Percentiles rank a stretch among this genome's conserved stretches.
phyloP scores from a whole-genome alignment of 1,140 invertebrate species.

The Pseudomyrmex cubaensis region DNA sequence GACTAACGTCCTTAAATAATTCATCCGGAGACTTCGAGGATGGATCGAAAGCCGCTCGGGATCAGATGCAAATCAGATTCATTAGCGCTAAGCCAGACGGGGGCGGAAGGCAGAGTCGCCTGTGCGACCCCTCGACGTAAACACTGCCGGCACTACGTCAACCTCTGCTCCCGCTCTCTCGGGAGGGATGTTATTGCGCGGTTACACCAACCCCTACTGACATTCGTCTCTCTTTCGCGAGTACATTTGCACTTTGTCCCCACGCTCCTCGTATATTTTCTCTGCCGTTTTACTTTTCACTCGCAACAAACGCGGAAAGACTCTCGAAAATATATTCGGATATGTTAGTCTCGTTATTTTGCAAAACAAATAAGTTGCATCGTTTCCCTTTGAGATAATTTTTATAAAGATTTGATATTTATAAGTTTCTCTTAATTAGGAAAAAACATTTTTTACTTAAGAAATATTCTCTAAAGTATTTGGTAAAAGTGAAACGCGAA shows the following conservation, averaged over 20 bases:
- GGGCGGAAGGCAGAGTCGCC: conserved; percentile 51
- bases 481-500: too few species aligned
- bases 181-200: conserved; percentile 78
- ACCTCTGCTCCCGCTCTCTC: conserved; percentile 57
- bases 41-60: conserved; percentile 80
- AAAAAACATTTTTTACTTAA: too few species aligned
- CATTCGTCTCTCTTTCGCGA: conserved; percentile 64
- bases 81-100: conserved; percentile 82
- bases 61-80: conserved; percentile 85
- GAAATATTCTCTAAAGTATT: too few species aligned
- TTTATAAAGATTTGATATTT: too few species aligned
- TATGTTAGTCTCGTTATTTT: too few species aligned
- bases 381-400: too few species aligned
- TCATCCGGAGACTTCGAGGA: conserved; percentile 74
- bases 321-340: neutral
- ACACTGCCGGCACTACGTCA: conserved; percentile 74
- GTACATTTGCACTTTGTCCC: conserved; percentile 53
- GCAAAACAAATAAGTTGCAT: too few species aligned
- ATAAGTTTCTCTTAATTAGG: too few species aligned
- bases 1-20: conserved; percentile 78
- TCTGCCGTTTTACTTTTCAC: neutral
- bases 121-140: conserved; percentile 73
- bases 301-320: conserved; percentile 3
- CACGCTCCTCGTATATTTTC: conserved; percentile 23
- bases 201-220: conserved; percentile 69